Conservation (phyloP, 2,888 invertebrate genomes). For the Cephus pygmeus region DNA sequence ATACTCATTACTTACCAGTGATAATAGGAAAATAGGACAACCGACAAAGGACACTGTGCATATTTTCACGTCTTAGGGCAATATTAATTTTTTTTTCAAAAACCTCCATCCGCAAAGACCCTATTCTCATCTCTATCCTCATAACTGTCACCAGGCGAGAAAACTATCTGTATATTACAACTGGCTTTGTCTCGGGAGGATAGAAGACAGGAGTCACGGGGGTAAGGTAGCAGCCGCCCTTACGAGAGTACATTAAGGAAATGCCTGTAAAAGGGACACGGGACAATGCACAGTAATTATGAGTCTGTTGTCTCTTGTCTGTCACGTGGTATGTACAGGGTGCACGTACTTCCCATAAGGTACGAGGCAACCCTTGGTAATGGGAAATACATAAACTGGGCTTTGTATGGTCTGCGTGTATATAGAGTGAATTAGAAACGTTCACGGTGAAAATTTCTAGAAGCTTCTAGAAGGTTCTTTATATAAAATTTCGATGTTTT, state of each 20-base stretch:
- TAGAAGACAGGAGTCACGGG: background rate
- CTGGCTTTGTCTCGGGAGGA: background rate
- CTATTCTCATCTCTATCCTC: background rate
- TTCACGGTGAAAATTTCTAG: background rate
- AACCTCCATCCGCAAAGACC: background rate
- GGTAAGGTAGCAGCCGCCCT: background rate
- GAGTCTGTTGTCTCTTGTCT: background rate
- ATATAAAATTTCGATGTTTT: no score
- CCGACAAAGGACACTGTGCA: background rate
- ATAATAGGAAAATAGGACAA: background rate
- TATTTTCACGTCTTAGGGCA: background rate
- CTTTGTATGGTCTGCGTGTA: background rate
- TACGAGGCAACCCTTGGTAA: background rate
- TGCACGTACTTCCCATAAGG: background rate
- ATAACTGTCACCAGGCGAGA: background rate
- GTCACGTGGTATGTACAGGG: background rate
- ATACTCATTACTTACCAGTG: background rate
- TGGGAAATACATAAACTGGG: background rate
- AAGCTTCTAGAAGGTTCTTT: background rate
- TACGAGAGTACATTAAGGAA: background rate
- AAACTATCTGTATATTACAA: background rate
- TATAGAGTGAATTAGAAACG: background rate
- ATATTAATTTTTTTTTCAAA: background rate
- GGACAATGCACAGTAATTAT: constrained; percentile 4
- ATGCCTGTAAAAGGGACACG: constrained; percentile 1